Percentiles rank a stretch among this genome's conserved stretches.
Conservation (phyloP, 2,797 vertebrate species). For the Typhlichthys subterraneus region DNA sequence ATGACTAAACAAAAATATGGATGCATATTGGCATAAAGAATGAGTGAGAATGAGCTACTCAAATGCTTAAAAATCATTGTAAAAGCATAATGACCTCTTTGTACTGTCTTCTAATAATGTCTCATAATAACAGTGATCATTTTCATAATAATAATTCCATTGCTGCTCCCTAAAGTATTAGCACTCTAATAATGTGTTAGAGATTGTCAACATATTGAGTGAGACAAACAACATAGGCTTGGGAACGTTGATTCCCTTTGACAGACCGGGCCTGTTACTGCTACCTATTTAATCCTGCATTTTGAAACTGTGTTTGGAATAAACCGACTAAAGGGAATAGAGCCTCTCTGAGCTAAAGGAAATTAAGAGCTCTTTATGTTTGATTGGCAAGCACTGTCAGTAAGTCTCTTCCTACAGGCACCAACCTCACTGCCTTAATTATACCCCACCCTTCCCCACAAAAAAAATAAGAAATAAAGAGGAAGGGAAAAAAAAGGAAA, state of each 20-base stretch:
- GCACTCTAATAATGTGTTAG: slow-evolving; percentile 55
- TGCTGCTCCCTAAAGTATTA: slow-evolving; percentile 51
- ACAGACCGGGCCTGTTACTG: slow-evolving; percentile 70
- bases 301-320: slow-evolving; percentile 80
- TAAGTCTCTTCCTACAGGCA: slow-evolving; percentile 68
- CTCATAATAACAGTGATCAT: slow-evolving; percentile 26
- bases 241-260: slow-evolving; percentile 69
- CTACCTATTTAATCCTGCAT: slow-evolving; percentile 79
- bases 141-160: slow-evolving; percentile 36
- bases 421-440: slow-evolving; percentile 79
- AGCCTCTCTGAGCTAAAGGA: slow-evolving; percentile 60
- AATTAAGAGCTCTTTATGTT: slow-evolving; percentile 68
- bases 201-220: slow-evolving; percentile 52
- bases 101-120: not conserved
- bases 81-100: slow-evolving; percentile 20
- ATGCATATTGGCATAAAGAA: slow-evolving; percentile 8
- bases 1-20: slow-evolving; percentile 12
- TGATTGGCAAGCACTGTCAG: slow-evolving; percentile 83
- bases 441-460: slow-evolving; percentile 55
- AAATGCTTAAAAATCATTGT: slow-evolving; percentile 20
- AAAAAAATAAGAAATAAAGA: slow-evolving; percentile 21
- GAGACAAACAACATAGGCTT: slow-evolving; percentile 56
- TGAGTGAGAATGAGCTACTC: slow-evolving; percentile 1
- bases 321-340: slow-evolving; percentile 78
- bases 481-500: slow-evolving; percentile 27